phyloP scores from a whole-genome alignment of 2,113 vertebrate genomes.

The Channa maculata region DNA sequence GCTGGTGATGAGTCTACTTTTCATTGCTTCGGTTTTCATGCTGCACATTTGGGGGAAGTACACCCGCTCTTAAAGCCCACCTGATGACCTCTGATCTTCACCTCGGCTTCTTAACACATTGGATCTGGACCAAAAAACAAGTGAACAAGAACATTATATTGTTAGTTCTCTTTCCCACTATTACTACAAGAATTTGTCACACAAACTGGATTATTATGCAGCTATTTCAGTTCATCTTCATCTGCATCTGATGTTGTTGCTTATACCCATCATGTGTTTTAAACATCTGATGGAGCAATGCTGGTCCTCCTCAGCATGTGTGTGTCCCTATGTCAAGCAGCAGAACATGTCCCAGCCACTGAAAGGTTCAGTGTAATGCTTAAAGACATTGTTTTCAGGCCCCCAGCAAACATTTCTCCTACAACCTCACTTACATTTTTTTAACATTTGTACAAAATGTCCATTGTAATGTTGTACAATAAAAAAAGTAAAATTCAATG shows the following conservation, averaged over 20 bases:
- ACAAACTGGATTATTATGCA: constrained; percentile 47
- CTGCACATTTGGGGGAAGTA: constrained; percentile 99
- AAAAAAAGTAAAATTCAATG: constrained; percentile 59
- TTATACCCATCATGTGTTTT: constrained; percentile 28
- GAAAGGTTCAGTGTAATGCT: constrained; percentile 41
- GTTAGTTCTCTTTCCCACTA: neutral
- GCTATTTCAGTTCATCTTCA: constrained; percentile 15
- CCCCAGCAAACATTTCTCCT: constrained; percentile 49
- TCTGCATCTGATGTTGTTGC: constrained; percentile 24
- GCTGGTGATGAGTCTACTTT: constrained; percentile 99
- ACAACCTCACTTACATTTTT: constrained; percentile 67
- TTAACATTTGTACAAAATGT: constrained; percentile 80
- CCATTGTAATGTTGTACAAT: constrained; percentile 84
- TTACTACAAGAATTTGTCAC: constrained; percentile 32
- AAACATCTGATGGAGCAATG: constrained; percentile 17
- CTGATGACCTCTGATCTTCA: constrained; percentile 73
- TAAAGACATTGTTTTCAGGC: constrained; percentile 60
- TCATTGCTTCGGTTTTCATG: constrained; percentile 99
- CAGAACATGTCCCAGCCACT: neutral
- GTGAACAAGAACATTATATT: constrained; percentile 52
- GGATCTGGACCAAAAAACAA: constrained; percentile 94
- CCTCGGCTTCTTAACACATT: constrained; percentile 79
- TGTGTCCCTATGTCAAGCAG: constrained; percentile 6
- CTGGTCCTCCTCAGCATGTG: constrained; percentile 11
- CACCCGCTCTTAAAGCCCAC: constrained; percentile 91